Base-by-base conservation (phyloP, 2,797 vertebrate genomes). In the Helicolenus hilgendorfi region DNA sequence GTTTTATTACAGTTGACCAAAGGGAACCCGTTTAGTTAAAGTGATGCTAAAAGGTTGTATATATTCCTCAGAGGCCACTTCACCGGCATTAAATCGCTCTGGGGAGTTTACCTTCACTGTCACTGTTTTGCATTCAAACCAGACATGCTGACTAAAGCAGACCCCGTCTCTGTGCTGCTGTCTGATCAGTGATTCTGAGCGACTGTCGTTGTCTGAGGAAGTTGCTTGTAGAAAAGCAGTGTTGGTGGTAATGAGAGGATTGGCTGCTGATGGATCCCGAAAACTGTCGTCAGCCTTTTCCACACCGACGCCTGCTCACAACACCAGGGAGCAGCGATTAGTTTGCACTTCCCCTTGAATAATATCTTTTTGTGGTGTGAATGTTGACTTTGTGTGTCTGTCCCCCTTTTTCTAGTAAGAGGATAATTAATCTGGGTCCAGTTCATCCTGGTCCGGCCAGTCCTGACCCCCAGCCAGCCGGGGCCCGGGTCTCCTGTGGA, bases 371-470 rank as follows among this genome's bases (percentile, higher is more conserved):
- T 18, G 3, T 73, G 35, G 15, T 4, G 20, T n/a, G 38, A 75
- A 36, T 65, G 53, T 76, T 85, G 45, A 91, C 41, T 83, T 20
- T 75, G 29, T 86, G 49, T 70, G 14, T 91, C n/a, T 85, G 63
- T 89, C 20, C 31, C n/a, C 92, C 24, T 92, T 53, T 65, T 79
- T 82, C 3, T 88, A 99, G 98, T 96, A 99, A 99, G 97, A 97
- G 98, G 97, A 98, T 99, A 92, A 99, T 99, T 91, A 99, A 98
- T 85, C 93, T 99, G 89, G 98, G 98, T 26, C 98, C 98, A 4
- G 98, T 99, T 59, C 98, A 98, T 86, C 98, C 98, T 0, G 98
- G 98, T 41, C 98, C 98, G 1, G 95, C 98, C 83, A 98, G 98
- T 96, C 98, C 98, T 11, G 98, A 99, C 56, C 98, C 98, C 55